phyloP scores from a whole-genome alignment of 2,797 vertebrate species.

The Scyliorhinus canicula region DNA sequence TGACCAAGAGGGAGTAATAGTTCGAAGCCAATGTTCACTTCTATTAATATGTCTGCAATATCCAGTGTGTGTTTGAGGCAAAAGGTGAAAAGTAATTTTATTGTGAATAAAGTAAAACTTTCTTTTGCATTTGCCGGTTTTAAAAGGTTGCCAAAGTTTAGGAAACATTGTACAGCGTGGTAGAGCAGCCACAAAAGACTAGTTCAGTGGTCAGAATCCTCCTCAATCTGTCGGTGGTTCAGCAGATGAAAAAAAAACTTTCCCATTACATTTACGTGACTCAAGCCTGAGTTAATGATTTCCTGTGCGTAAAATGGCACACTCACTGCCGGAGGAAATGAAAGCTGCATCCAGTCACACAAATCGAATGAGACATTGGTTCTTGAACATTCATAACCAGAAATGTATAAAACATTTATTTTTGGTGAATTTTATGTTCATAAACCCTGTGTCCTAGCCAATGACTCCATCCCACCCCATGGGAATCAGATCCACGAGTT shows the following conservation, averaged over 20 bases:
- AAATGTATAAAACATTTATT: background rate
- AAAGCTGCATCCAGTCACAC: background rate
- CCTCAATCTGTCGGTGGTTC: background rate
- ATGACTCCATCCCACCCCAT: no score
- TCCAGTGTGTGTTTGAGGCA: background rate
- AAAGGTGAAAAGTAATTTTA: background rate
- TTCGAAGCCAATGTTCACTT: background rate
- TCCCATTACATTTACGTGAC: background rate
- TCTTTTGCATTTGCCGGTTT: background rate
- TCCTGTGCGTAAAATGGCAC: background rate
- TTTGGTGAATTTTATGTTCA: background rate
- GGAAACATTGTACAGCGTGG: background rate
- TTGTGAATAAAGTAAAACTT: no score
- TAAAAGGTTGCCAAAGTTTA: background rate
- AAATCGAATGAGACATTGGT: background rate
- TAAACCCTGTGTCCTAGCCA: background rate
- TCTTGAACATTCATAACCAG: background rate
- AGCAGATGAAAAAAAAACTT: background rate
- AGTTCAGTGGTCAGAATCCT: background rate
- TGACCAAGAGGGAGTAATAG: background rate
- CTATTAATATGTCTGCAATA: background rate
- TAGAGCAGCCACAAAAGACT: background rate
- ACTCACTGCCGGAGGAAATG: background rate
- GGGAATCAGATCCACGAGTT: no score
- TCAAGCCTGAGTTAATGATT: background rate